Base-by-base conservation (phyloP, 2,888 invertebrate species). In the Eubasilissa splendida region DNA sequence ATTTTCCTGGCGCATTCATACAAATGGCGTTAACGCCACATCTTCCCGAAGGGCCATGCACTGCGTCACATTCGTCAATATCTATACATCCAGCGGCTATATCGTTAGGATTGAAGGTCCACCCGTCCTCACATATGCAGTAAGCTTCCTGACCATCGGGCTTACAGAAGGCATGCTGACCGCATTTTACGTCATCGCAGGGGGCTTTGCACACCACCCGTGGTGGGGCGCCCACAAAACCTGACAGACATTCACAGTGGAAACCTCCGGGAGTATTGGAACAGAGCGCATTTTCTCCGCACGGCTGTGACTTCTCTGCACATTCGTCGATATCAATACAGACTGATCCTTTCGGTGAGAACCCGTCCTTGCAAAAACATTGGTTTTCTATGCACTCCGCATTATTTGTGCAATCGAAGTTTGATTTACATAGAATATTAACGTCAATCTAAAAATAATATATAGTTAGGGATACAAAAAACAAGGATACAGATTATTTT, bases 391-490 rank as follows among this genome's bases (percentile, higher is more conserved):
- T 92, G 87, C 97, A 97, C 88, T 96, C 96, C 0, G 96, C 97
- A 86, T 97, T 97, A 88, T 96, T 97, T 56, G 96, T 96, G 87
- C 97, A 97, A 87, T 97, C 96, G 86, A 96, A 97, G 87, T 97
- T 96, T 0, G 94, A 93, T 89, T 94, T 94, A 86, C 97, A 97
- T 56, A 95, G 89, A 65, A 96, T 95, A 84, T 95, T 95, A 2
- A 97, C 97, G 86, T 97, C 96, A 81, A 95, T 92, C 95, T 94
- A 87, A 85, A 90, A 87, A 81, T 80, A 68, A 14, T 68, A 14
- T 12, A 4, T 50, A 0, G 68, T 68, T 53, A 68, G 50, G 50
- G 12, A n/a, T 33, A 50, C 50, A n/a, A 66, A 10, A 63, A 8
- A n/a, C 10, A 14, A 71, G 53, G 53, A 1, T 14, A 14, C 71